Base-by-base conservation (phyloP, 2,888 invertebrate genomes). In the Orgyia antiqua region DNA sequence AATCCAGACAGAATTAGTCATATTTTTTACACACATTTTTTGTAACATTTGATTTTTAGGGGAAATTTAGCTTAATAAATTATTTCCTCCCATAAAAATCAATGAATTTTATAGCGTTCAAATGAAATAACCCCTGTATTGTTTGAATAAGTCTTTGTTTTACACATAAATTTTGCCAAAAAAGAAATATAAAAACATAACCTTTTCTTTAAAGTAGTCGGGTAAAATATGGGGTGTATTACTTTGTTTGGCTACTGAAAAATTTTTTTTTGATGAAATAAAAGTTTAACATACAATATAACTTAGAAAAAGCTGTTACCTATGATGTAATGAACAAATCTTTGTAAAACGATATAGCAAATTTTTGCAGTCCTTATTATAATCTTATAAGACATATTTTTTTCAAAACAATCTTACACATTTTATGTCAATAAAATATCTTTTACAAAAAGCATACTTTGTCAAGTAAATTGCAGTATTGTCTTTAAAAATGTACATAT, bases 291-390 rank as follows among this genome's bases (percentile, higher is more conserved):
- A 50, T 44, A 47, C 45, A 59, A 63, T 51, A 57, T 54, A 61
- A 53, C 45, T 36, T 42, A 47, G 35, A 56, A 61, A 63, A 51
- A 57, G 18, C 44, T 52, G 59, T 65, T 61, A 54, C 63, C 65
- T 70, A 65, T 50, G 48, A 45, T 56, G 57, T 58, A 58, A 56
- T 54, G 42, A 47, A 51, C 60, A 62, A 52, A 57, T 63, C 53
- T 56, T 61, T 74, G 74, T 75, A 75, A 72, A 78, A 53, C 68
- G 68, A 10, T 15, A 72, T 75, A 79, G 75, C 70, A 79, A 79
- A 78, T 55, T 40, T 59, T 63, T 76, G 71, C 72, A 77, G 68
- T 82, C 71, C 79, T 78, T 76, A n/a, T 15, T 15, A 74, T 59
- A 69, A 62, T 50, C 65, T 48, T 58, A n/a, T n/a, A 71, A 66